Evolutionary conservation across 2,888 invertebrate genomes (phyloP), one percentile per base, ranked within the genome.

Genomic region (Smittia sp.): DNA sequence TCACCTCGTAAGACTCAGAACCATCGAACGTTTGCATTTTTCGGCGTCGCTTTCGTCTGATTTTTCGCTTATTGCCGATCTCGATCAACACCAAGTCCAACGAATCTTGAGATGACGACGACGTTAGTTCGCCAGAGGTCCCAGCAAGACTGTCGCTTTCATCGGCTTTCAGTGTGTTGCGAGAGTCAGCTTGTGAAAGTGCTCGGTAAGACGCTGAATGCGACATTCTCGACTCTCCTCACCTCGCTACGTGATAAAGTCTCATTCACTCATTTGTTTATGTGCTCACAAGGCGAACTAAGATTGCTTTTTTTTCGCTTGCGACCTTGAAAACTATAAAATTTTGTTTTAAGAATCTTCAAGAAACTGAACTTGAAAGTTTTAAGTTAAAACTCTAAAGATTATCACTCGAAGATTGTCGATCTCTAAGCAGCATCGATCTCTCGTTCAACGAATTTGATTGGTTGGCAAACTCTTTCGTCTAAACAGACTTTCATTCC

Each of bases 11-110:
- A 13, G 52, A 68, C 11, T 68, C 67, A 15, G 67, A 38, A 1
- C 68, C 68, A 41, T 68, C 68, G 13, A 68, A 22, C 41, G 24
- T 68, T 68, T 68, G 41, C 46, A 46, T 46, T n/a, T 13, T 52
- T 11, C 46, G 3, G 13, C 27, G 32, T 13, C 20, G 4, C 18
- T 66, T 66, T 67, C 25, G 25, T 41, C 67, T 9, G 6, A 11
- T 13, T 9, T 46, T 67, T 6, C 46, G 68, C 25, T 20, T 39
- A 22, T 39, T 67, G 18, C 22, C 22, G 13, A 67, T 32, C 24
- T 38, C 38, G 20, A 18, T 9, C 11, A 67, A 39, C 9, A 38
- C 66, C 13, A 67, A 20, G 9, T 67, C 66, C 39, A 67, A 39
- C 20, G 46, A 46, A 11, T 68, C 46, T 41, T 46, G 46, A 9